Base-by-base conservation (phyloP, 2,888 invertebrate species). In the Andrena bicolor region DNA sequence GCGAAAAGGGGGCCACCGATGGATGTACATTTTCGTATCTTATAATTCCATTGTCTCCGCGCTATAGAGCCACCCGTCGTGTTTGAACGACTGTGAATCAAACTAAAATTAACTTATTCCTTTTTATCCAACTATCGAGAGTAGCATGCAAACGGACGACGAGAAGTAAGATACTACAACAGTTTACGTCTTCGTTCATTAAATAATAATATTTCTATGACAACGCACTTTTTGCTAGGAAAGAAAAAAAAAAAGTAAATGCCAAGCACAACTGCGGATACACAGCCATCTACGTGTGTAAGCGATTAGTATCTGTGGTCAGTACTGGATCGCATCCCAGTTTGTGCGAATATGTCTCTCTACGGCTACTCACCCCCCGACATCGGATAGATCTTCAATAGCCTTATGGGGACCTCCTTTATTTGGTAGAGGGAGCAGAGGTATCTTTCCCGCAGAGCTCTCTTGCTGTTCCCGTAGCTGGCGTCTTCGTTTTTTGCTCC, bases 401-500 rank as follows among this genome's bases (percentile, higher is more conserved):
- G 92, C 88, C 92, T 94, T 94, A 87, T 90, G 92, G 69, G 91
- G 87, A 82, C 92, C 92, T 85, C 91, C 90, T 91, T 92, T 93
- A 91, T 93, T 93, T 80, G 92, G 91, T 84, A 92, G 90, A 82
- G 92, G 89, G 71, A 91, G 89, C 26, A 93, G 89, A 85, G 93
- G 90, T 73, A 92, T 85, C 86, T 91, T 92, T 83, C 92, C 91
- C 80, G 90, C 81, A 63, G 91, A 85, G 76, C 87, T 90, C 86
- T 96, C 96, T 90, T 96, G 96, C 92, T 97, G 97, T 91, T 98
- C 98, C 61, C 97, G 95, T 92, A 97, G 95, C 93, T 97, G 97
- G 41, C 96, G 95, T 89, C 98, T 96, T n/a, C 98, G 96, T 93
- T 98, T 98, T 94, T 99, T 99, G 91, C 98, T 98, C 99, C 99